Evolutionary conservation across 2,888 invertebrate genomes (phyloP), one percentile per base, ranked within the genome.

Genomic region (Ectropis crepuscularia): DNA sequence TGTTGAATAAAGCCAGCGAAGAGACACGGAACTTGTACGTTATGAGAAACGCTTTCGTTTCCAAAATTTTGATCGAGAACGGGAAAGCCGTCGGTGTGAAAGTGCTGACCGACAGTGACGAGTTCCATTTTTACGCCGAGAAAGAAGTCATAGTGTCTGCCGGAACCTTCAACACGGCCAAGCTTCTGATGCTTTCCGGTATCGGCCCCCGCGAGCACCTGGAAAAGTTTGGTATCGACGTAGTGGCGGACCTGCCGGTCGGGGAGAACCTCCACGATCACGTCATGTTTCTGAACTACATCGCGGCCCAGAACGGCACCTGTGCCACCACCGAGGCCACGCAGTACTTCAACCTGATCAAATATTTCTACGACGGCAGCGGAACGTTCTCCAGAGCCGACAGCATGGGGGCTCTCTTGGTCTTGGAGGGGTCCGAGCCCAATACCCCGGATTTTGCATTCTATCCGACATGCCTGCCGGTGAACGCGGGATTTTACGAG

Each of bases 261-360:
- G 90, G 90, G 0, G 77, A 83, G 9, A 89, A 90, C 62, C 76
- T 90, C 2, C 87, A 89, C 53, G 90, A 90, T 46, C 90, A 90
- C 57, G 69, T 81, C 0, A 88, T 89, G 88, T 82, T 83, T 5
- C 54, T 88, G 0, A 83, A 79, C 46, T 86, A 79, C 66, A 66
- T 89, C 9, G 78, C 80, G 9, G 82, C 82, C 1, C 78, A 85
- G 0, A 83, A 76, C 10, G 89, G 89, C 0, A 87, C 87, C 6
- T 90, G 90, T 54, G 42, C 66, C 5, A 57, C 51, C 2, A 72
- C 74, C 7, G 68, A 75, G 36, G 68, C 74, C 1, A 61, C 61
- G 1, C 7, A 58, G 0, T 72, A 83, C 55, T 75, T 88, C 66
- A 77, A 87, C 6, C 74, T 85, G 28, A 81, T 89, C 5, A 79